Evolutionary conservation across 2,113 vertebrate species (phyloP).

Genomic region (Apteryx mantelli): DNA sequence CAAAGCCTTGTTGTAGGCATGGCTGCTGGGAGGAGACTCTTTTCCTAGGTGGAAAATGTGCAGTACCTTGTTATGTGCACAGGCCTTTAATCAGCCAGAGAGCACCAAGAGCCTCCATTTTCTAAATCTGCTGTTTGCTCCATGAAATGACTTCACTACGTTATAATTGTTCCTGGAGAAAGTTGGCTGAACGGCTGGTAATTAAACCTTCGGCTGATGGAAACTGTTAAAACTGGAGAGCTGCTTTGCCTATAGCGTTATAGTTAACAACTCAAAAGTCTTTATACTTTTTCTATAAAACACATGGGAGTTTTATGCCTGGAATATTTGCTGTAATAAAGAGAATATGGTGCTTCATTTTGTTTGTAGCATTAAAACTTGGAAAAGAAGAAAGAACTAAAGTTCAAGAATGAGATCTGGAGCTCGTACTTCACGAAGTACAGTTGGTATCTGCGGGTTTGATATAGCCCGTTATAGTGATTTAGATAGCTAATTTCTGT

Average conservation of each 20-base stretch:
- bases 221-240: slow-evolving; percentile 60
- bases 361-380: neutral
- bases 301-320: slow-evolving; percentile 23
- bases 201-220: slow-evolving; percentile 67
- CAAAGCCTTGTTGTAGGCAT: neutral
- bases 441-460: neutral
- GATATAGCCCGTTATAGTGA: neutral
- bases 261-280: slow-evolving; percentile 62
- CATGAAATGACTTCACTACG: slow-evolving; percentile 53
- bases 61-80: neutral
- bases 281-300: slow-evolving; percentile 67
- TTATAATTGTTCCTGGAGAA: slow-evolving; percentile 68
- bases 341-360: slow-evolving; percentile 28
- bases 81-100: neutral
- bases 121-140: slow-evolving; percentile 57
- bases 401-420: neutral
- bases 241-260: slow-evolving; percentile 38
- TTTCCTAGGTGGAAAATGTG: neutral
- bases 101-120: neutral
- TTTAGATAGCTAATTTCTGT: neutral
- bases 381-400: neutral
- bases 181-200: slow-evolving; percentile 41
- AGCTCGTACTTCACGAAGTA: neutral
- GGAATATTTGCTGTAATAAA: slow-evolving; percentile 61
- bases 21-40: slow-evolving; percentile 14